These are phyloP conservation scores for Pocillopora grandis DNA, from an alignment of 92 coral and sea anemone genomes.

Conservation along the genomic window DNA sequence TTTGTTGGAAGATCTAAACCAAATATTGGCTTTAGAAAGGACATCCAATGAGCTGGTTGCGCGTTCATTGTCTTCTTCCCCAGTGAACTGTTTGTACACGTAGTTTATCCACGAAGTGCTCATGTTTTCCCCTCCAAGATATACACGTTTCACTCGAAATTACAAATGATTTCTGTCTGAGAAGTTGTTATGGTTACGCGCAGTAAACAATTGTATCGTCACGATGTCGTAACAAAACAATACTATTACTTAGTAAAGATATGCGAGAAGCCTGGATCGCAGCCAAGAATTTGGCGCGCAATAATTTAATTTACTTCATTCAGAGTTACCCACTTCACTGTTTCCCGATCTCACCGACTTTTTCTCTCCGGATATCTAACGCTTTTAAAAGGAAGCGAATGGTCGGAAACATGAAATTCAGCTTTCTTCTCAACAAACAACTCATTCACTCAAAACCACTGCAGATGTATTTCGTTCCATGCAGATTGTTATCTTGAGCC, in stretches of 20 bases:
- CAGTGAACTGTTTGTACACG: constrained; percentile 9
- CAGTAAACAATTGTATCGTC: constrained; percentile 20
- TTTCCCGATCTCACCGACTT: no score
- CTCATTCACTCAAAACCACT: no score
- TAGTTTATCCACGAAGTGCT: constrained; percentile 18
- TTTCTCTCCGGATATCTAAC: no score
- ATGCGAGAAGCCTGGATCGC: background rate
- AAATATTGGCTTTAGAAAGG: constrained; percentile 18
- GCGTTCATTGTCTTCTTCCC: background rate
- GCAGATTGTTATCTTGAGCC: no score
- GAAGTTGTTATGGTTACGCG: background rate
- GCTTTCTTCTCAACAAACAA: no score
- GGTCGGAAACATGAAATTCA: no score
- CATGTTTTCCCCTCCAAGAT: constrained; percentile 6
- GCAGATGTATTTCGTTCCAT: no score
- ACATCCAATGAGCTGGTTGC: background rate
- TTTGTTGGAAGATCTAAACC: constrained; percentile 29
- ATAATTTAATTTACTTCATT: background rate
- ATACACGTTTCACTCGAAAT: constrained; percentile 14
- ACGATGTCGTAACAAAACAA: background rate
- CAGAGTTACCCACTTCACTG: no score
- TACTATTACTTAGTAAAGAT: background rate
- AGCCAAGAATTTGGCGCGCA: background rate
- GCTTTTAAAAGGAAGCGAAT: no score
- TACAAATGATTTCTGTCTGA: background rate